A percentile compares a stretch with the other conserved stretches of the same genome.
These are phyloP conservation scores for Rhegmatorhina hoffmannsi DNA, from an alignment of 2,113 vertebrate genomes.

Conservation along the genomic window DNA sequence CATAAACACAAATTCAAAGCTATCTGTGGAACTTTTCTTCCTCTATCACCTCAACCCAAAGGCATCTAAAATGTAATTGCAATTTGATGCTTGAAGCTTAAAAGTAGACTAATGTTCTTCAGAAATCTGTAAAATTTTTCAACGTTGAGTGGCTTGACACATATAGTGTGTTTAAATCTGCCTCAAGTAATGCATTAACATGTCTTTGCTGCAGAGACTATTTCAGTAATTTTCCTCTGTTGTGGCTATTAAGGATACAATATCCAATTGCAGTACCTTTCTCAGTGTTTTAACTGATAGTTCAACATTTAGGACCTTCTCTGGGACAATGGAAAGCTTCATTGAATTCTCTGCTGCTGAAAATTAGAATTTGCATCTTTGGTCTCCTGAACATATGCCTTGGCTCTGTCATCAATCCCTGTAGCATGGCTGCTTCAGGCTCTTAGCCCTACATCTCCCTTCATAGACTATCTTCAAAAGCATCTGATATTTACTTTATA, in stretches of 20 bases:
- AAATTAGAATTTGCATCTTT: not conserved
- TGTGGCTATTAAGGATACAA: not conserved
- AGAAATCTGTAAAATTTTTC: not conserved
- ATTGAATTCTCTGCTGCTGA: accelerated
- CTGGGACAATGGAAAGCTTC: not conserved
- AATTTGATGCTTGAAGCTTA: not conserved
- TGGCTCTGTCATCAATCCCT: not conserved
- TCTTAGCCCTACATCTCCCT: not conserved
- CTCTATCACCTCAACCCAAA: not conserved
- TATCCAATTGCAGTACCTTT: not conserved
- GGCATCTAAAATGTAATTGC: not conserved
- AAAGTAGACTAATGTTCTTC: not conserved
- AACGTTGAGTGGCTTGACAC: not conserved
- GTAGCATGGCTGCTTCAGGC: not conserved
- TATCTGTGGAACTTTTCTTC: not conserved
- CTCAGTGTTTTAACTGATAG: not conserved
- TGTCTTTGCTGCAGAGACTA: not conserved
- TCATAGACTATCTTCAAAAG: not conserved
- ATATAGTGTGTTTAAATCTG: not conserved
- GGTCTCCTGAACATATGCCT: not conserved
- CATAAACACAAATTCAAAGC: not conserved
- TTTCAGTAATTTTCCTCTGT: not conserved
- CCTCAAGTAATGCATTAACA: not conserved
- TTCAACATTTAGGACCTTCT: not conserved
- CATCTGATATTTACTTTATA: not conserved